Conservation (phyloP, 2,888 invertebrate genomes). For the Invenusta paracnida region DNA sequence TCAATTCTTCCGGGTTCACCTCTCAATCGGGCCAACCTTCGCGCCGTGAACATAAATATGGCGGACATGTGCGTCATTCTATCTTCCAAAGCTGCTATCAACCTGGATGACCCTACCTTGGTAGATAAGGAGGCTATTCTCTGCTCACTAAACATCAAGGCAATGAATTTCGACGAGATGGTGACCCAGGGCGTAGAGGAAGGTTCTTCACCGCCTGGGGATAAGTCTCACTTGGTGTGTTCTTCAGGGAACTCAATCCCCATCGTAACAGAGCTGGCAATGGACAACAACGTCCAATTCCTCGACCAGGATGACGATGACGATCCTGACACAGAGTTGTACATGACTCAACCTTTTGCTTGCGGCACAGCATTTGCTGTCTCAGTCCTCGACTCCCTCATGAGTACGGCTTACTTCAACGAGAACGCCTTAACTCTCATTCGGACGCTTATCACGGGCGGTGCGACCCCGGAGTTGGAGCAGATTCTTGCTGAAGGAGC, state of each 20-base stretch:
- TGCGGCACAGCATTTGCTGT: conserved; percentile 99
- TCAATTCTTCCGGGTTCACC: conserved; percentile 98
- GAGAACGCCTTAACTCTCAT: conserved; percentile 99
- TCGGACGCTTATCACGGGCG: conserved; percentile 95
- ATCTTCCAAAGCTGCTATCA: conserved; percentile 90
- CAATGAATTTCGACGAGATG: conserved; percentile 63
- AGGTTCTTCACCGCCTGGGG: background rate
- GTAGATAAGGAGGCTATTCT: conserved; percentile 99
- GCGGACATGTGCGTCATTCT: conserved; percentile 99
- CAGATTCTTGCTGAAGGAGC: conserved; percentile 97
- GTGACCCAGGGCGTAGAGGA: background rate
- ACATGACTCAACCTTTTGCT: conserved; percentile 98
- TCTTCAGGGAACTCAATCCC: conserved; percentile 68
- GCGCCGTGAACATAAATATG: conserved; percentile 97
- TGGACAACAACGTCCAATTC: conserved; percentile 90
- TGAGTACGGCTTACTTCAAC: conserved; percentile 99
- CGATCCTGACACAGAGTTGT: conserved; percentile 98
- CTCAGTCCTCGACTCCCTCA: conserved; percentile 96
- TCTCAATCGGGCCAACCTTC: conserved; percentile 92
- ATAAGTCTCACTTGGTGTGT: background rate
- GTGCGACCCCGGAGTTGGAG: conserved; percentile 97
- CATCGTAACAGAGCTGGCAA: conserved; percentile 89
- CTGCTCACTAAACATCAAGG: conserved; percentile 98
- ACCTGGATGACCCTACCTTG: conserved; percentile 91
- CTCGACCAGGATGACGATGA: conserved; percentile 74